Evolutionary conservation across 1,140 invertebrate genomes (phyloP).

Genomic region (Leptoteleia sp.): DNA sequence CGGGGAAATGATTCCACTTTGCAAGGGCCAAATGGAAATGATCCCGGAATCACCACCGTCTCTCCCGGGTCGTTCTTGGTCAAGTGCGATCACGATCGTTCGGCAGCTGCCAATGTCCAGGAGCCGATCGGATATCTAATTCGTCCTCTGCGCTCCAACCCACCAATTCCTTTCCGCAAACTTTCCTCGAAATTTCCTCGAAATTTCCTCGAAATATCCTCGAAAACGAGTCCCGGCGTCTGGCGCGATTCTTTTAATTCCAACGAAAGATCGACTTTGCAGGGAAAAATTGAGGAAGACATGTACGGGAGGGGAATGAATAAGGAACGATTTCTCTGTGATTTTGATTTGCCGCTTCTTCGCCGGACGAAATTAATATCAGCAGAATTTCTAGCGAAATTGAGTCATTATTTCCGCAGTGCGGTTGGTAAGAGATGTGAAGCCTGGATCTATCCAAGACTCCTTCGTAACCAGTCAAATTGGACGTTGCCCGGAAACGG

Average conservation of each 20-base stretch:
- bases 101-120: slow-evolving; percentile 41
- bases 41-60: slow-evolving; percentile 72
- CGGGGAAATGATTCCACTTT: slow-evolving; percentile 81
- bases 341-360: slow-evolving; percentile 18
- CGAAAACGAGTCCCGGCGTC: slow-evolving; percentile 1
- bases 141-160: slow-evolving; percentile 30
- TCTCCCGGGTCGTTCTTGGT: slow-evolving; percentile 75
- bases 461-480: slow-evolving; percentile 69
- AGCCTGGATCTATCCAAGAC: slow-evolving; percentile 39
- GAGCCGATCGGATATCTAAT: slow-evolving; percentile 52
- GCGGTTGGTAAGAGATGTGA: slow-evolving; percentile 29
- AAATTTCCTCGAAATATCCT: no score
- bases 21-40: slow-evolving; percentile 80
- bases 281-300: no score
- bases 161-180: slow-evolving; percentile 30
- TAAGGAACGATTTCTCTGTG: background rate
- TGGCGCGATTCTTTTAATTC: background rate
- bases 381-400: slow-evolving; percentile 23
- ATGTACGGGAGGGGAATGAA: no score
- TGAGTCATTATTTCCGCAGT: slow-evolving; percentile 59
- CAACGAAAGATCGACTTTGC: slow-evolving; percentile 3
- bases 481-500: slow-evolving; percentile 72
- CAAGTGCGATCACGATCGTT: slow-evolving; percentile 74
- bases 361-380: slow-evolving; percentile 21
- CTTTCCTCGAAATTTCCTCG: slow-evolving; percentile 23